These are phyloP conservation scores for Colletes gigas DNA, from an alignment of 1,140 invertebrate species.

Conservation along the genomic window DNA sequence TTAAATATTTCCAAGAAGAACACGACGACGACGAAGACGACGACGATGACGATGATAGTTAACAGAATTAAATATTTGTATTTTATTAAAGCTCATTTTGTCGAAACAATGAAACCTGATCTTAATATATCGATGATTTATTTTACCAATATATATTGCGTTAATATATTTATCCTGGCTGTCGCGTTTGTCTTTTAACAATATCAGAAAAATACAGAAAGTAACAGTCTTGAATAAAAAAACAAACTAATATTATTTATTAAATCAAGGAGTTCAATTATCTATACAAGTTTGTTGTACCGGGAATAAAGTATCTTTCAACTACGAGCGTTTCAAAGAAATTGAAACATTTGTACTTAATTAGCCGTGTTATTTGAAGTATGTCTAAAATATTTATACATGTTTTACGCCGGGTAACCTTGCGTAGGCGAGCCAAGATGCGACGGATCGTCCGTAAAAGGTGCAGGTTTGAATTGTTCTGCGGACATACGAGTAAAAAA, in stretches of 20 bases:
- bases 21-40: constrained; percentile 65
- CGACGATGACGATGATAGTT: constrained; percentile 52
- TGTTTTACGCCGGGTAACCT: constrained; percentile 67
- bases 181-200: constrained; percentile 17
- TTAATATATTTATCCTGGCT: constrained; percentile 3
- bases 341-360: constrained; percentile 47
- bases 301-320: constrained; percentile 26
- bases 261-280: constrained; percentile 54
- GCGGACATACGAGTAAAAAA: constrained; percentile 93
- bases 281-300: constrained; percentile 65
- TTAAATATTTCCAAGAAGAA: constrained; percentile 60
- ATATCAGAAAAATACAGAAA: constrained; percentile 37
- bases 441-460: constrained; percentile 87
- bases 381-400: constrained; percentile 51
- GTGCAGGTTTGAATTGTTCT: constrained; percentile 93
- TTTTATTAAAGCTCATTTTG: background rate
- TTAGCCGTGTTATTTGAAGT: constrained; percentile 59
- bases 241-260: constrained; percentile 66
- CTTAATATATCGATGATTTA: background rate
- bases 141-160: constrained; percentile 14
- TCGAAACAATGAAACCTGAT: background rate
- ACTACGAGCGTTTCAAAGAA: constrained; percentile 33
- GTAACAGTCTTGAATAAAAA: constrained; percentile 32
- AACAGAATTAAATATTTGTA: constrained; percentile 12
- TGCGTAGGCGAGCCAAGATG: constrained; percentile 81